Conservation (phyloP, 2,888 invertebrate species). For the Rhagophthalmus giganteus region DNA sequence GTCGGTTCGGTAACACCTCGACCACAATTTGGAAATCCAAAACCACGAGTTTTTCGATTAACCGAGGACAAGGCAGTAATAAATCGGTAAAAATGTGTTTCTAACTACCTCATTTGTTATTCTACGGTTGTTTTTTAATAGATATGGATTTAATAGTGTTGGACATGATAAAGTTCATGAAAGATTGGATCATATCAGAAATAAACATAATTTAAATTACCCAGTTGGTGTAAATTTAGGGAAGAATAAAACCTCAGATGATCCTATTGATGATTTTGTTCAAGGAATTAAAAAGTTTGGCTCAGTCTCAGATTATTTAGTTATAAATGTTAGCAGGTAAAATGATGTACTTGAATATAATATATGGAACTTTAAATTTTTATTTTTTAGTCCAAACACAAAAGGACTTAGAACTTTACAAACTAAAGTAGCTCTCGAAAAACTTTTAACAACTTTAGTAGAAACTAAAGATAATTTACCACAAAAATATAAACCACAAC, state of each 20-base stretch:
- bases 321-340: constrained; percentile 89
- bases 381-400: constrained; percentile 87
- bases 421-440: constrained; percentile 70
- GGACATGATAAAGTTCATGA: constrained; percentile 79
- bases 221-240: constrained; percentile 91
- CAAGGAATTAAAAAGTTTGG: constrained; percentile 82
- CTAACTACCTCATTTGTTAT: neutral
- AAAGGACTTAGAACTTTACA: constrained; percentile 87
- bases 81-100: constrained; percentile 64
- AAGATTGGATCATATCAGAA: constrained; percentile 64
- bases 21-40: constrained; percentile 90
- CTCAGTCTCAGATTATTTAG: constrained; percentile 88
- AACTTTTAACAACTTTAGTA: constrained; percentile 68
- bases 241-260: constrained; percentile 83
- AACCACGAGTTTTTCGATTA: constrained; percentile 90
- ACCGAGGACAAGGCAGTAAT: constrained; percentile 85
- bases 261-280: constrained; percentile 81
- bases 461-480: constrained; percentile 61
- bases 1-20: constrained; percentile 94
- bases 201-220: constrained; percentile 60
- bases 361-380: constrained; percentile 1
- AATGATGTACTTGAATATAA: constrained; percentile 4
- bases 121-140: constrained; percentile 39
- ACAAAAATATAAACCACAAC: constrained; percentile 63
- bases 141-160: constrained; percentile 94